Percentiles rank a stretch among this genome's conserved stretches.
Evolutionary conservation across 2,888 invertebrate genomes (phyloP).

Genomic region (Augochlorella aurata): DNA sequence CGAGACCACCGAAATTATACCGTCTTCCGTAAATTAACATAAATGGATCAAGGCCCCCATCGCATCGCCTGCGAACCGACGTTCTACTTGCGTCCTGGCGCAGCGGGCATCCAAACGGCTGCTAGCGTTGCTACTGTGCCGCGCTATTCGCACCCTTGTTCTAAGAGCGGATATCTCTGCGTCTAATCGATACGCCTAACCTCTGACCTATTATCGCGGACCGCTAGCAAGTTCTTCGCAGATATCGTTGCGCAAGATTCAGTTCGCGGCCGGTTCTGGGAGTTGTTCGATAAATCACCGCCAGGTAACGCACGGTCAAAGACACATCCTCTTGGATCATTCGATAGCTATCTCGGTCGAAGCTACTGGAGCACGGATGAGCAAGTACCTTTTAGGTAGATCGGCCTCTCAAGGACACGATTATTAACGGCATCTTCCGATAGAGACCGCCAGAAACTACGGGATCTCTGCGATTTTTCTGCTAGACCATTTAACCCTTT

Average conservation of each 20-base stretch:
- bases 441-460: neutral
- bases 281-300: conserved; percentile 59
- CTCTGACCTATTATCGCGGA: conserved; percentile 69
- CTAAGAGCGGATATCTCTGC: conserved; percentile 62
- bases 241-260: conserved; percentile 68
- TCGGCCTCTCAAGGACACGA: neutral
- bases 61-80: conserved; percentile 26
- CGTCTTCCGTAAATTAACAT: conserved; percentile 31
- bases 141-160: conserved; percentile 61
- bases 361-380: conserved; percentile 40
- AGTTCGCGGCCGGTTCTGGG: conserved; percentile 44
- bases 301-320: conserved; percentile 53
- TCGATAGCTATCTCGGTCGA: conserved; percentile 41
- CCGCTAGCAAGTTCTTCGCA: conserved; percentile 58
- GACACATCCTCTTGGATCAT: conserved; percentile 38
- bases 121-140: conserved; percentile 37
- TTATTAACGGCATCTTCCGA: neutral
- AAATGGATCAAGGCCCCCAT: conserved; percentile 18
- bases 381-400: conserved; percentile 1
- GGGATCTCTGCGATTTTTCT: neutral
- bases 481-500: no score
- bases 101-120: conserved; percentile 35
- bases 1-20: neutral
- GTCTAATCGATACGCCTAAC: conserved; percentile 69
- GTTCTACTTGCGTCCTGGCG: conserved; percentile 45